These are phyloP conservation scores for Drosophila virilis DNA, from an alignment of 1,140 invertebrate genomes.

Conservation along the genomic window DNA sequence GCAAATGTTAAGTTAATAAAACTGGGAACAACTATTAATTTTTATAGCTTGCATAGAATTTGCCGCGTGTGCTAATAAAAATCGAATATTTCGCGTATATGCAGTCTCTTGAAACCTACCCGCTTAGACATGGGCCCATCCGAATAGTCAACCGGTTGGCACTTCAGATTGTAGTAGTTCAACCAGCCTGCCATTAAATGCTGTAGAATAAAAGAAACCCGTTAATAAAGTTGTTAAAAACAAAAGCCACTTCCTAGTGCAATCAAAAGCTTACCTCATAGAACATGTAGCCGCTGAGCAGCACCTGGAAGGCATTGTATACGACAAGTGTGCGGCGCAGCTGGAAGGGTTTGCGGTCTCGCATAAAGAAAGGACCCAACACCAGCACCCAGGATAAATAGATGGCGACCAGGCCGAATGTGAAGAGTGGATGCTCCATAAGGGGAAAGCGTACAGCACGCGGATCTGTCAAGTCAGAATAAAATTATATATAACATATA, in stretches of 20 bases:
- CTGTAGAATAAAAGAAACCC: conserved; percentile 84
- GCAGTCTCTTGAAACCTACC: conserved; percentile 87
- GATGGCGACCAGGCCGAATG: conserved; percentile 91
- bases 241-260: not conserved
- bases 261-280: conserved; percentile 89
- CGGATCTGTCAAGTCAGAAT: conserved; percentile 88
- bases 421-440: conserved; percentile 95
- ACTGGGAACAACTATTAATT: not conserved
- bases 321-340: conserved; percentile 91
- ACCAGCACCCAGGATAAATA: conserved; percentile 93
- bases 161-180: conserved; percentile 95
- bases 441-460: conserved; percentile 95
- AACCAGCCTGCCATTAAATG: conserved; percentile 94
- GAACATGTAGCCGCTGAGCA: conserved; percentile 94
- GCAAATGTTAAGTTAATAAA: conserved; percentile 33
- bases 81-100: not conserved
- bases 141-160: conserved; percentile 97
- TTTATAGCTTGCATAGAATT: not conserved
- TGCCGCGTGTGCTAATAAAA: conserved; percentile 5
- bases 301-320: conserved; percentile 95
- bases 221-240: conserved; percentile 6
- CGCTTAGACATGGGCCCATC: conserved; percentile 91
- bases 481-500: conserved; percentile 32
- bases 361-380: conserved; percentile 94
- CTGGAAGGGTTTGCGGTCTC: conserved; percentile 93